phyloP scores from a whole-genome alignment of 2,113 vertebrate species.

The Halcyon senegalensis region DNA sequence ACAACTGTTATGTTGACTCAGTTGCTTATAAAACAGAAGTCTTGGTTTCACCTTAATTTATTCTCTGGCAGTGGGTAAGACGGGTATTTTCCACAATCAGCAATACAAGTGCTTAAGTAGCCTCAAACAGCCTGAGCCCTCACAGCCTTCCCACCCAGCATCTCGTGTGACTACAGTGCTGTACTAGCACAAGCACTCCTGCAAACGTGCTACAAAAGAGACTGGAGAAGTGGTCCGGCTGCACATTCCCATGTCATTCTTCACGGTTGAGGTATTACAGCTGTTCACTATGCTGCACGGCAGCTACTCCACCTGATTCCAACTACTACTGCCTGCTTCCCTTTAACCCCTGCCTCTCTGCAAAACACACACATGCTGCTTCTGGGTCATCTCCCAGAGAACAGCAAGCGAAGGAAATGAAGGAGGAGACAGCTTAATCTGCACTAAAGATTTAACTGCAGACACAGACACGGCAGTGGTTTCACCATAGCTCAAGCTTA shows the following conservation, averaged over 20 bases:
- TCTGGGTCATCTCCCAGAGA: not conserved
- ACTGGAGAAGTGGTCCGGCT: not conserved
- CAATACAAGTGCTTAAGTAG: not conserved
- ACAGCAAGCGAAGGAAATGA: not conserved
- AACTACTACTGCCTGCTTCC: not conserved
- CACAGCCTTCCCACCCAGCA: not conserved
- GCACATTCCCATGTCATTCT: not conserved
- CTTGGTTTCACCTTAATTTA: not conserved
- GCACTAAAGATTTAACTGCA: not conserved
- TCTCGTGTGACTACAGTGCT: not conserved
- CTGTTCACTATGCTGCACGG: not conserved
- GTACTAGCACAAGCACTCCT: not conserved
- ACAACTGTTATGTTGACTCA: not conserved
- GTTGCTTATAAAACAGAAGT: not conserved
- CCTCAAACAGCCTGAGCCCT: not conserved
- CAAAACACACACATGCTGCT: not conserved
- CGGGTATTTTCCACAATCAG: not conserved
- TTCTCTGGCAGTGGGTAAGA: not conserved
- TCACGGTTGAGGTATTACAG: not conserved
- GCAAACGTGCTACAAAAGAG: not conserved
- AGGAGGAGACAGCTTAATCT: not conserved
- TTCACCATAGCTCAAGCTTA: not conserved
- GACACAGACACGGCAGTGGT: not conserved
- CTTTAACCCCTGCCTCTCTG: slow-evolving; percentile 7
- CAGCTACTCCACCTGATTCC: not conserved